Base-by-base conservation (phyloP, 2,113 vertebrate genomes). In the Notechis scutatus region DNA sequence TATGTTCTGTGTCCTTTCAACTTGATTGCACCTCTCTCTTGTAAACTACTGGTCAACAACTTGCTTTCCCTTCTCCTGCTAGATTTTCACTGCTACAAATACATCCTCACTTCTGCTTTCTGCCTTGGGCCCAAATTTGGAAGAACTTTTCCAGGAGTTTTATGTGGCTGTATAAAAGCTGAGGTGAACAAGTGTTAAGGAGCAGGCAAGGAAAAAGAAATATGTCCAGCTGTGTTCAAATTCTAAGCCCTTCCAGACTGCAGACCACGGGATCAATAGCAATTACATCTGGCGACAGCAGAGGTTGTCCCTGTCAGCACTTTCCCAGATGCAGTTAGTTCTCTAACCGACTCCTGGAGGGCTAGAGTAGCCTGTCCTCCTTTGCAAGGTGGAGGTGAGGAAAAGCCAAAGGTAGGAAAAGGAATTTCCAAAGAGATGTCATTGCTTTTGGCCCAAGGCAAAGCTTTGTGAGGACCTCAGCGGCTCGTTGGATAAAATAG, bases 251-350 rank as follows among this genome's bases (percentile, higher is more conserved):
- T 92, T 93, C 74, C 26, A 55, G 93, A 55, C 74, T 2, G 3
- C 23, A 52, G 86, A 90, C 52, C 1, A 64, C 26, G 52, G 12
- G 1, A 7, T 94, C 92, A 85, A 94, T 93, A 93, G 86, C 94
- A 96, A 94, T 95, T 94, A 93, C 90, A 90, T 91, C 90, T 0
- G 0, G 45, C 47, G 81, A 92, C 93, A 54, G 92, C 64, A 57
- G 81, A 85, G 39, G 10, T 61, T 88, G 93, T 87, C 93, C 45
- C 86, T 0, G 0, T 95, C 94, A 96, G 95, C 94, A 92, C 39
- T 93, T 94, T 64, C 18, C 12, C 0, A 0, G 6, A 81, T 0
- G 10, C 93, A 94, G 92, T 96, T 90, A 93, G 90, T 90, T 94
- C 93, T 88, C 39, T 54, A 90, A 64, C 29, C 47, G 47, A 56